Percentiles rank a stretch among this genome's conserved stretches.
Conservation (phyloP, 35 echinoderm and acorn worm species). For the Chiridota heheva region DNA sequence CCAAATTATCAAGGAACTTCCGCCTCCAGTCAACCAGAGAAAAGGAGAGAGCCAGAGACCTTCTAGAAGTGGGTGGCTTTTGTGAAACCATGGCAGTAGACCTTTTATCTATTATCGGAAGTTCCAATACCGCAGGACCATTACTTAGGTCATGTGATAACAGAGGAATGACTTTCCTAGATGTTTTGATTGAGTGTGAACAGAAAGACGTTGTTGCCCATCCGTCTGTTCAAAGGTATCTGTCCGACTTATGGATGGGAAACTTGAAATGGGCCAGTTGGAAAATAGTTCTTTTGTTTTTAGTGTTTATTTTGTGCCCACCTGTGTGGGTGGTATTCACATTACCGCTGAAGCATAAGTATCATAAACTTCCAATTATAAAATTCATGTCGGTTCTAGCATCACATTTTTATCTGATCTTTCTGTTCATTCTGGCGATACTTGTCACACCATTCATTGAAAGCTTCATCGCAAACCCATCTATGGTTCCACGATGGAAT, state of each 20-base stretch:
- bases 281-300: constrained; percentile 89
- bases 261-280: constrained; percentile 84
- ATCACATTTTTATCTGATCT: constrained; percentile 86
- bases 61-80: constrained; percentile 74
- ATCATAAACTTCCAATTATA: constrained; percentile 95
- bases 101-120: constrained; percentile 70
- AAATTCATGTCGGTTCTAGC: constrained; percentile 98
- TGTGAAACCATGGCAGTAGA: constrained; percentile 95
- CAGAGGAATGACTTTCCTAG: constrained; percentile 74
- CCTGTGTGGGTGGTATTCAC: constrained; percentile 89
- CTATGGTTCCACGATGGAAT: constrained; percentile 76
- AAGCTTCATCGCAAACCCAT: constrained; percentile 59
- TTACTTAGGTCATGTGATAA: constrained; percentile 73
- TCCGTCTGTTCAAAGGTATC: constrained; percentile 91
- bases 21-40: constrained; percentile 63
- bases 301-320: constrained; percentile 76
- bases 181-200: constrained; percentile 92
- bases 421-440: constrained; percentile 75
- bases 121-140: constrained; percentile 66
- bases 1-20: constrained; percentile 81
- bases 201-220: constrained; percentile 96
- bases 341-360: constrained; percentile 69
- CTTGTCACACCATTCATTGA: constrained; percentile 83
- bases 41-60: constrained; percentile 90
- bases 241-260: constrained; percentile 93